Evolutionary conservation across 2,888 invertebrate genomes (phyloP).

Genomic region (Saturnia pavonia): DNA sequence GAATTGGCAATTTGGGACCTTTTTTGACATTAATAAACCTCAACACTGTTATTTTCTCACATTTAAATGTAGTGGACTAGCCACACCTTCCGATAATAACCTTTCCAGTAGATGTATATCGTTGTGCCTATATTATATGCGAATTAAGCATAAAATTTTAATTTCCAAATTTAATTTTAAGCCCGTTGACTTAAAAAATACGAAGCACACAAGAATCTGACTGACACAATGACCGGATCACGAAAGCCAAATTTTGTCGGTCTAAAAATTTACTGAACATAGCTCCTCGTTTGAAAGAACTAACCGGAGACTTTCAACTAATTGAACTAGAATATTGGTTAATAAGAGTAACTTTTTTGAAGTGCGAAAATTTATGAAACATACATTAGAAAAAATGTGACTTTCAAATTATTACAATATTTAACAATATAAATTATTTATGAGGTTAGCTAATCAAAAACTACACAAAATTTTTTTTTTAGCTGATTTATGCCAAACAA

Average conservation of each 20-base stretch:
- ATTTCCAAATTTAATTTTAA: neutral
- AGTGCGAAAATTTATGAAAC: too few species aligned
- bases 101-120: neutral
- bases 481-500: too few species aligned
- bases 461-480: too few species aligned
- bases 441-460: too few species aligned
- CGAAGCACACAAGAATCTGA: neutral
- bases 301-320: too few species aligned
- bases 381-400: too few species aligned
- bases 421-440: too few species aligned
- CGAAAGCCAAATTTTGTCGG: neutral
- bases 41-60: slow-evolving; percentile 7
- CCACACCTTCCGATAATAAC: slow-evolving; percentile 4
- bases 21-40: slow-evolving; percentile 16
- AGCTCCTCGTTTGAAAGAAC: too few species aligned
- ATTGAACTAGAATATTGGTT: too few species aligned
- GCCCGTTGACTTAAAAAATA: neutral
- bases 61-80: neutral
- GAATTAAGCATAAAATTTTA: neutral
- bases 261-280: neutral
- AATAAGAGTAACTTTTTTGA: too few species aligned
- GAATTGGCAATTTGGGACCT: slow-evolving; percentile 41
- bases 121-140: neutral
- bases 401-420: too few species aligned
- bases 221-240: neutral